Percentiles rank a stretch among this genome's conserved stretches.
Conservation (phyloP, 2,888 invertebrate genomes). For the Eucera pruinosa region DNA sequence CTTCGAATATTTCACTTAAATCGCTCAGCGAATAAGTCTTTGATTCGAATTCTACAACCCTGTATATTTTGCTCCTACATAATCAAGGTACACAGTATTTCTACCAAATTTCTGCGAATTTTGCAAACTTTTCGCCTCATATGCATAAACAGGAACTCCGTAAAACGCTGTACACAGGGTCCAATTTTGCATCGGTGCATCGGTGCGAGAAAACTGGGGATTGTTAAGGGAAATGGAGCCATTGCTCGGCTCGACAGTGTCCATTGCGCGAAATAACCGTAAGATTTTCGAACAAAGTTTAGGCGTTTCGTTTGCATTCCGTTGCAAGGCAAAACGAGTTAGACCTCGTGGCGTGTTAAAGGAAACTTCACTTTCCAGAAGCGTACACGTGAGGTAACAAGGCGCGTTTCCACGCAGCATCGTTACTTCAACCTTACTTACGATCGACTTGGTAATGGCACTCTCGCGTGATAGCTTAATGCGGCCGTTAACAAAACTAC, state of each 20-base stretch:
- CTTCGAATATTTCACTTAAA: background rate
- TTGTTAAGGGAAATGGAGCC: conserved; percentile 37
- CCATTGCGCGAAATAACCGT: conserved; percentile 44
- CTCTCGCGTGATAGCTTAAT: conserved; percentile 80
- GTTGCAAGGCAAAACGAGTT: conserved; percentile 30
- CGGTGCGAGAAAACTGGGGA: conserved; percentile 9
- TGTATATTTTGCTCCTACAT: background rate
- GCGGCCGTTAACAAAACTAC: conserved; percentile 80
- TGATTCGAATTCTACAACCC: background rate
- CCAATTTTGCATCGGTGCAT: conserved; percentile 13
- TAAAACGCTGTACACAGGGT: background rate
- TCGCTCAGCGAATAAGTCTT: background rate
- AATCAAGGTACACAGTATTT: background rate
- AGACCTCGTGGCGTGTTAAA: conserved; percentile 17
- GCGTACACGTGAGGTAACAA: conserved; percentile 27
- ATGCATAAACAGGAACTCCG: conserved; percentile 1
- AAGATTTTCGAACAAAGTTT: conserved; percentile 46
- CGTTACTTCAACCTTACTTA: conserved; percentile 69
- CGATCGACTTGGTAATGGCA: conserved; percentile 77
- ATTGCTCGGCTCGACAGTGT: conserved; percentile 23
- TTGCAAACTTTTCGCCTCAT: conserved; percentile 6
- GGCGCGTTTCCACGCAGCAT: conserved; percentile 51
- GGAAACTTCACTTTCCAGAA: conserved; percentile 37
- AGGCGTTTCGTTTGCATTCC: conserved; percentile 38
- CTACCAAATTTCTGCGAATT: background rate